Evolutionary conservation across 2,888 invertebrate genomes (phyloP).

Genomic region (Nymphalis c-album): DNA sequence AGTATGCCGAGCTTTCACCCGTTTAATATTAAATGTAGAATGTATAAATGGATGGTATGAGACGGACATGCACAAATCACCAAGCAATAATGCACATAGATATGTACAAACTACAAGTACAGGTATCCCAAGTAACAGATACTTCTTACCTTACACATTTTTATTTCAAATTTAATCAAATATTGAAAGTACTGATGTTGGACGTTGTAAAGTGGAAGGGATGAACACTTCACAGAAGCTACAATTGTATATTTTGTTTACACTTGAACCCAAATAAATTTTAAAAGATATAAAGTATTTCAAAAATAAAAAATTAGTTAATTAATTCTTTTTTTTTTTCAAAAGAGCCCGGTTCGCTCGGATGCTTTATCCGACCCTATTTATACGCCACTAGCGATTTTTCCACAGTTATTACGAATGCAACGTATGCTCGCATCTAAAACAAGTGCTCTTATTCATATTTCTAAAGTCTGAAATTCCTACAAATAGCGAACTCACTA

Average conservation of each 20-base stretch:
- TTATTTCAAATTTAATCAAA: no score
- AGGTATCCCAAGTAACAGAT: no score
- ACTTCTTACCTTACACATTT: no score
- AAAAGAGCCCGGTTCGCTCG: conserved; percentile 4
- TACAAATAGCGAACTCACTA: conserved; percentile 11
- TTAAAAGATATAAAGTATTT: background rate
- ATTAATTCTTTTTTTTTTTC: background rate
- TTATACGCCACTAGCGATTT: conserved; percentile 16
- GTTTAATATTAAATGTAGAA: no score
- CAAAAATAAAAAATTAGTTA: conserved; percentile 1
- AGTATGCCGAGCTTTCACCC: no score
- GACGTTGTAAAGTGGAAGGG: no score
- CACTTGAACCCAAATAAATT: background rate
- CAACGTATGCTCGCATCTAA: conserved; percentile 21
- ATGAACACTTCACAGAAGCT: no score
- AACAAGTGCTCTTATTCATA: conserved; percentile 25
- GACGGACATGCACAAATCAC: no score
- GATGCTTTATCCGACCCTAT: conserved; percentile 12
- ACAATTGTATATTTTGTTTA: background rate
- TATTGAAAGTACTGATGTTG: no score
- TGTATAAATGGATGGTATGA: no score
- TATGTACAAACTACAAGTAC: no score
- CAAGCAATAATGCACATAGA: no score
- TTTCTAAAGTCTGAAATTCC: conserved; percentile 13
- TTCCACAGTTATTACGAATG: conserved; percentile 24